Evolutionary conservation across 2,888 invertebrate genomes (phyloP), one percentile per base, ranked within the genome.

Genomic region (Ophion obscuratus): DNA sequence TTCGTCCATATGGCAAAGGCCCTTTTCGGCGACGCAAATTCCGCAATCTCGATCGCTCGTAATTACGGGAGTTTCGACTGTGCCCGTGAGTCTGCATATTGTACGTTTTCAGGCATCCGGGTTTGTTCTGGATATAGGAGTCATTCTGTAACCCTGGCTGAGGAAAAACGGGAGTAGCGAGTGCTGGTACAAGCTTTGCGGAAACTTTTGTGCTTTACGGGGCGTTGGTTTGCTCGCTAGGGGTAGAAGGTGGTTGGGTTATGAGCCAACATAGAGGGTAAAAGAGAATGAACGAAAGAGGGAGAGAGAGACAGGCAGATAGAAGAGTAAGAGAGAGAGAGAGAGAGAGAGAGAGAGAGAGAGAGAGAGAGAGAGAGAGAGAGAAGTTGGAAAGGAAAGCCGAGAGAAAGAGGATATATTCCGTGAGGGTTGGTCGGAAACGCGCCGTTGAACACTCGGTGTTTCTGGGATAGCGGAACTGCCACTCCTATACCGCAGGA

Each of bases 391-490:
- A 31, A 70, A 78, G 78, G 81, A 74, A 70, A 78, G n/a, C 47
- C 31, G 11, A 47, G 47, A 62, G 71, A 74, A 61, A 11, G 66
- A 62, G 74, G 47, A 73, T 61, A 64, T 71, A 40, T 47, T 68
- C 31, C 31, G n/a, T 31, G 80, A 47, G 59, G 70, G 66, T 64
- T 75, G 70, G 68, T 61, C 68, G 83, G 77, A 83, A 83, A 86
- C 81, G 81, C 83, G 80, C 83, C 83, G 86, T 81, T 83, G 86
- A 83, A 78, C 83, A 83, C 71, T 73, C 75, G 83, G 81, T 83
- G 83, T 86, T 81, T 83, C 86, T 78, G 70, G 77, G 86, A 86
- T 83, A 83, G 74, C 81, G 77, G 62, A 81, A 83, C 73, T 77
- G 77, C 47, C 83, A 36, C 47, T 70, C 57, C 81, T 78, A 57